Percentiles rank a stretch among this genome's conserved stretches.
Evolutionary conservation across 2,113 vertebrate genomes (phyloP).

Genomic region (Mustelus asterias): DNA sequence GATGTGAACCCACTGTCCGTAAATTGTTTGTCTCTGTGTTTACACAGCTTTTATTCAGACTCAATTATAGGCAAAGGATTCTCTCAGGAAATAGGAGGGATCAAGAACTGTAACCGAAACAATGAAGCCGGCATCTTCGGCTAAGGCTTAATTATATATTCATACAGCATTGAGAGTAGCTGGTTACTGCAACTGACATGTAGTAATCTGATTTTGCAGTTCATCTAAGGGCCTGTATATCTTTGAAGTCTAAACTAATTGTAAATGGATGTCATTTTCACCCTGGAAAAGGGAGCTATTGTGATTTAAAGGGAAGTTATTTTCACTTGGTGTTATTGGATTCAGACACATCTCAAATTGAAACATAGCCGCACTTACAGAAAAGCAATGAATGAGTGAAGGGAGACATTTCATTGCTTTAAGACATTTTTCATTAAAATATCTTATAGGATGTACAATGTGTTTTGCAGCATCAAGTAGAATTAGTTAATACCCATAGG

Average conservation of each 20-base stretch:
- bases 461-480: conserved; percentile 2
- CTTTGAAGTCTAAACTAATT: not conserved
- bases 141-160: not conserved
- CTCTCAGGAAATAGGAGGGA: not conserved
- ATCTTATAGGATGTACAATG: no score
- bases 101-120: not conserved
- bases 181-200: not conserved
- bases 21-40: not conserved
- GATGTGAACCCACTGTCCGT: not conserved
- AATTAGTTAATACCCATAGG: not conserved
- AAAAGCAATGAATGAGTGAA: not conserved
- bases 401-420: not conserved
- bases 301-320: not conserved
- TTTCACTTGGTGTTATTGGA: not conserved
- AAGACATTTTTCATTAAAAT: not conserved
- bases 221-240: not conserved
- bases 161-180: not conserved
- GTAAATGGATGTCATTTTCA: not conserved
- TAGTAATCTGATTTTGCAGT: not conserved
- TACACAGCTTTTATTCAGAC: not conserved
- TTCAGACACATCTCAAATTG: not conserved
- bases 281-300: not conserved
- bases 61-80: not conserved
- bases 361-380: not conserved
- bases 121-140: not conserved